Base-by-base conservation (phyloP, 1,140 invertebrate genomes). In the Thaumatotibia leucotreta region DNA sequence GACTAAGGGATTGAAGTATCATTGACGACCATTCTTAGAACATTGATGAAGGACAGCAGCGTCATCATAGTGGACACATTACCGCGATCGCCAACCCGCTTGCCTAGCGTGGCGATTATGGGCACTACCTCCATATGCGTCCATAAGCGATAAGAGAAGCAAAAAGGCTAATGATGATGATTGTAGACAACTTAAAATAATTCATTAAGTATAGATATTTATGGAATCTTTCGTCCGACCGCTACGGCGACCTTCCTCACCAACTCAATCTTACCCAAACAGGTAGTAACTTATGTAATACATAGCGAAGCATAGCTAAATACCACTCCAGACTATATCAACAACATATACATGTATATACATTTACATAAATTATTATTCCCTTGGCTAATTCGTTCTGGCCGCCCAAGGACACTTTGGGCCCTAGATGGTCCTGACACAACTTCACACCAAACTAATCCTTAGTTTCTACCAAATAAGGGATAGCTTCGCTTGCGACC, bases 281-380 rank as follows among this genome's bases (percentile, higher is more conserved):
- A 6, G 32, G 32, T 33, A 33, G 10, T 33, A 65, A 64, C 61
- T 32, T 58, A 50, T 65, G 65, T 74, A 69, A 73, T 73, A 73
- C 67, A 68, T 68, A 14, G 2, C 24, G 63, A 35, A 58, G 49
- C 39, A 33, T 68, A 63, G 6, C 17, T 45, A 45, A 14, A 45
- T 45, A 45, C 39, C 58, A 63, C 49, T 31, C 29, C 65, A 66
- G 72, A 74, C 73, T 74, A 67, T 74, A 70, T 66, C 64, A 49
- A 50, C 70, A 69, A 71, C 80, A 79, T 80, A 72, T 80, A 74
- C 73, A 85, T 67, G 69, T 73, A 82, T 80, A 64, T 71, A 84
- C 79, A 90, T 90, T 86, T 88, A 88, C 86, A 89, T 90, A 86
- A 88, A 88, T 90, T 90, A 88, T 90, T 86, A 88, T 86, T 88